A percentile compares a stretch with the other conserved stretches of the same genome.
Conservation (phyloP, 2,888 invertebrate genomes). For the Adelphocoris suturalis region DNA sequence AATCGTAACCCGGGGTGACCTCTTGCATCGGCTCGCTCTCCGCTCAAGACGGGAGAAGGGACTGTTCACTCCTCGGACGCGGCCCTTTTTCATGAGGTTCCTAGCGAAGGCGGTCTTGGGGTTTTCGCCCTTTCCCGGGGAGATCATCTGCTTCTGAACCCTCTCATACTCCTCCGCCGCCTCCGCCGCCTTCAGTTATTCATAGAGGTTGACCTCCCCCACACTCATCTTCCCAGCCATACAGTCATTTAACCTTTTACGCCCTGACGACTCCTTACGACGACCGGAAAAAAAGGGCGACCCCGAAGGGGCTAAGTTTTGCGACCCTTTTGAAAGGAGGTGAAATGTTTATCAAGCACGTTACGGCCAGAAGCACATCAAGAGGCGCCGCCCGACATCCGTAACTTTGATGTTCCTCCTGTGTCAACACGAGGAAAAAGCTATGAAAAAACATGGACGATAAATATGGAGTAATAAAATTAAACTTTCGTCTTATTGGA, state of each 20-base stretch:
- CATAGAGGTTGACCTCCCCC: conserved; percentile 8
- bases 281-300: not conserved
- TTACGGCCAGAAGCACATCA: conserved; percentile 2
- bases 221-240: conserved; percentile 6
- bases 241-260: conserved; percentile 55
- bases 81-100: too few species aligned
- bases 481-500: not conserved
- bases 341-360: conserved; percentile 48
- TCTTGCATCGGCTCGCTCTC: too few species aligned
- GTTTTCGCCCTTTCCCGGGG: too few species aligned
- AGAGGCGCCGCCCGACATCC: not conserved
- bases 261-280: not conserved
- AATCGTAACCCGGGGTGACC: conserved; percentile 53
- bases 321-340: conserved; percentile 47
- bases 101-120: too few species aligned
- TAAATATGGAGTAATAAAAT: conserved; percentile 34
- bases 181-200: conserved; percentile 27
- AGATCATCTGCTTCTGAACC: too few species aligned
- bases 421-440: conserved; percentile 28
- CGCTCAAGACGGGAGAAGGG: too few species aligned
- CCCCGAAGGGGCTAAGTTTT: conserved; percentile 48
- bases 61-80: too few species aligned
- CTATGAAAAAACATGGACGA: not conserved
- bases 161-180: too few species aligned
- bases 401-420: conserved; percentile 26